phyloP scores from a whole-genome alignment of 2,797 vertebrate genomes.

The Sphenodon punctatus region DNA sequence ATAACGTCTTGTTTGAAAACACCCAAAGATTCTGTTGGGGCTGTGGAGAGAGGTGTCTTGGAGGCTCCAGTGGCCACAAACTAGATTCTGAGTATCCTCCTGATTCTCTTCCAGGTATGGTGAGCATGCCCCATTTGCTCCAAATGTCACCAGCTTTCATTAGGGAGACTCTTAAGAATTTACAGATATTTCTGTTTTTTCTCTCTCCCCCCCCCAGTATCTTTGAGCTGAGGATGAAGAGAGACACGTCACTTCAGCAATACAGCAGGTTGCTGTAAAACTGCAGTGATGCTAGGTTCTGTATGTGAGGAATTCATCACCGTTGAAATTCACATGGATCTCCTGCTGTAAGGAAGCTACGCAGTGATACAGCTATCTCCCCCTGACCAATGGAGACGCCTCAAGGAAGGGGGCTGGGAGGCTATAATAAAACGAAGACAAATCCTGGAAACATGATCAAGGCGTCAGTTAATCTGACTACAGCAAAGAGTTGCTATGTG shows the following conservation, averaged over 20 bases:
- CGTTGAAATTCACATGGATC: neutral
- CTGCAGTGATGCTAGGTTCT: neutral
- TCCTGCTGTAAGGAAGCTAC: conserved; percentile 18
- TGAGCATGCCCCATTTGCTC: too few species aligned
- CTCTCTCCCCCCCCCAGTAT: too few species aligned
- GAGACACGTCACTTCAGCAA: neutral
- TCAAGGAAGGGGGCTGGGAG: conserved; percentile 28
- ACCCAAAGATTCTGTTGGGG: too few species aligned
- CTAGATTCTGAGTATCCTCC: too few species aligned
- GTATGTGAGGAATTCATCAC: neutral
- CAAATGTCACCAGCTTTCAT: too few species aligned
- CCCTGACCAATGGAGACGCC: neutral
- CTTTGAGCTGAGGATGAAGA: neutral
- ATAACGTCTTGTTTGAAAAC: too few species aligned
- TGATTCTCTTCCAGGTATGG: too few species aligned
- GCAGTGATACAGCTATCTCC: neutral
- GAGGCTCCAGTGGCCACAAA: too few species aligned
- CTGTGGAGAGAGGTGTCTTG: too few species aligned
- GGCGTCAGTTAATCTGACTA: conserved; percentile 51
- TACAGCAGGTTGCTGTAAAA: neutral
- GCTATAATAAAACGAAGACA: conserved; percentile 68
- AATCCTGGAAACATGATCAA: conserved; percentile 65
- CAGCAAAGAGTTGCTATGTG: conserved; percentile 50
- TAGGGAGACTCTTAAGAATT: too few species aligned
- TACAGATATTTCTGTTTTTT: too few species aligned